Evolutionary conservation across 2,888 invertebrate genomes (phyloP), one percentile per base, ranked within the genome.

Genomic region (Stenotaenia linearis): DNA sequence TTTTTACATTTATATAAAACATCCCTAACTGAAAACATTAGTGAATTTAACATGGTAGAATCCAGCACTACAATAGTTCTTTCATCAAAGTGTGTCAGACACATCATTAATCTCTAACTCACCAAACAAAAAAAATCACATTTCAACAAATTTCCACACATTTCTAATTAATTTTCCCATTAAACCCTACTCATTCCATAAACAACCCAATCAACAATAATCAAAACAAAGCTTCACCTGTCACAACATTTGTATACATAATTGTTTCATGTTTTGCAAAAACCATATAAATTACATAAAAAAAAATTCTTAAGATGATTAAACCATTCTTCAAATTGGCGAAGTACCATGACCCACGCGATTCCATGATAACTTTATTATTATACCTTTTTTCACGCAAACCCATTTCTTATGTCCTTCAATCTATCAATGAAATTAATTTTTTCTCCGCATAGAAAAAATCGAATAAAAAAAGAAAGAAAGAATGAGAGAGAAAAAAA

Each of bases 291-390:
- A 50, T 50, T 18, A 50, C 18, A 7, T 40, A 40, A 7, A 18
- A 18, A 69, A 69, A 69, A 69, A 69, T 69, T 69, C 69, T 69
- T 69, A 69, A 69, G 28, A 69, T 69, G 28, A 69, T 69, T 69
- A 69, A 69, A 69, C 69, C 69, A 69, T 69, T 69, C 69, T 69
- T 69, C 69, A 69, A 28, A 28, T 69, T 28, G 50, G 50, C 69
- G 25, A 69, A 69, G 25, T 69, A 69, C 25, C 23, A 69, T 28
- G 25, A 12, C 28, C 69, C 69, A 28, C 69, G 69, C 69, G 25
- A 69, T 69, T n/a, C 10, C 12, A 5, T 69, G 69, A 69, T 69
- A 69, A 28, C 69, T 69, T 69, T 69, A 69, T 69, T 12, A 69
- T 18, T n/a, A 21, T 69, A 25, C 50, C n/a, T n/a, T n/a, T 25